phyloP scores from a whole-genome alignment of 2,797 vertebrate species.

The Squalus acanthias region DNA sequence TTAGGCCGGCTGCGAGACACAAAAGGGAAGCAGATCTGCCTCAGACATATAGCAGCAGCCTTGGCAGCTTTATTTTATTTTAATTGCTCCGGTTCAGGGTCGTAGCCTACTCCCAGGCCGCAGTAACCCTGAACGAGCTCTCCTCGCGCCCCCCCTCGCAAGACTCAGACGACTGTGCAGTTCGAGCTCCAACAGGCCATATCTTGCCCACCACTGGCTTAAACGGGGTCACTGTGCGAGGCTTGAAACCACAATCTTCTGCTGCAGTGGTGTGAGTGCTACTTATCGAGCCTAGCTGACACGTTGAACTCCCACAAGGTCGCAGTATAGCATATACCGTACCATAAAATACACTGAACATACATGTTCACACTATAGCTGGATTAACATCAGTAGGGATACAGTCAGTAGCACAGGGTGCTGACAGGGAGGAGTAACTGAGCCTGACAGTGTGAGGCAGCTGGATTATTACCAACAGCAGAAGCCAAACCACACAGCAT shows the following conservation, averaged over 20 bases:
- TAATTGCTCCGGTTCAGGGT: no score
- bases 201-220: no score
- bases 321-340: neutral
- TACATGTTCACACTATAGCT: neutral
- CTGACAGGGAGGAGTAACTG: neutral
- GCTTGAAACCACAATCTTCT: neutral
- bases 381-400: neutral
- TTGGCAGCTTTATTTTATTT: no score
- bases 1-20: no score
- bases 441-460: neutral
- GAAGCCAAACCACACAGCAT: neutral
- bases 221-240: neutral
- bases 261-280: neutral
- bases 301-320: neutral
- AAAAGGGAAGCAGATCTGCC: no score
- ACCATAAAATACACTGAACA: neutral
- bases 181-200: no score
- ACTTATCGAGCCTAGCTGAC: neutral
- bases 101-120: no score
- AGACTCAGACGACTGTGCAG: no score
- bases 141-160: no score
- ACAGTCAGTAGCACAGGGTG: neutral
- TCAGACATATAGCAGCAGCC: no score
- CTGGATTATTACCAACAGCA: neutral
- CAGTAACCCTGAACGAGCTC: no score